Conservation (phyloP, 2,888 invertebrate species). For the Acanthosoma haemorrhoidale region DNA sequence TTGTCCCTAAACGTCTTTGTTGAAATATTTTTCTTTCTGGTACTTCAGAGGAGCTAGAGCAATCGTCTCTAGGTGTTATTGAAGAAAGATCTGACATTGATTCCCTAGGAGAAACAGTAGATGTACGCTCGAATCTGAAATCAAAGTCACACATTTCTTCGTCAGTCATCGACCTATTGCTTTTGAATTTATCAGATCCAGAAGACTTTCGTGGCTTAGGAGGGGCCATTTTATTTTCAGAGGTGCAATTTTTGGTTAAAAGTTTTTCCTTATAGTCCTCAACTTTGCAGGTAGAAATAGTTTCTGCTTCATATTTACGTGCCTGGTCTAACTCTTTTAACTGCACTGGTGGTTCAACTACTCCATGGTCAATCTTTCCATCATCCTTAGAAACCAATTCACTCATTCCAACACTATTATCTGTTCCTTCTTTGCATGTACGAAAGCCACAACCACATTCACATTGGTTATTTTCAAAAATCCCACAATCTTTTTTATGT, state of each 20-base stretch:
- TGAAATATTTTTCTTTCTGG: constrained; percentile 44
- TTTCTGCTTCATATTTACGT: constrained; percentile 36
- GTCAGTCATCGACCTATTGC: constrained; percentile 37
- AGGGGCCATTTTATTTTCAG: constrained; percentile 33
- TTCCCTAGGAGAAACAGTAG: constrained; percentile 32
- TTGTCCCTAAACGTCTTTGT: constrained; percentile 54
- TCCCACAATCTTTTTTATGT: constrained; percentile 39
- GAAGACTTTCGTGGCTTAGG: constrained; percentile 29
- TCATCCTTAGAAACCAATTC: constrained; percentile 30
- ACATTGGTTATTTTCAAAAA: constrained; percentile 40
- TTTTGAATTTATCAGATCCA: constrained; percentile 30
- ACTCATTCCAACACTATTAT: constrained; percentile 28
- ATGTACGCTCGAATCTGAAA: constrained; percentile 36
- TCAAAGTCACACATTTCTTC: constrained; percentile 39
- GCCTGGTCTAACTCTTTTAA: constrained; percentile 36
- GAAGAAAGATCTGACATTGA: constrained; percentile 38
- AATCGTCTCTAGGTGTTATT: constrained; percentile 39
- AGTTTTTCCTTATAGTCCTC: constrained; percentile 39
- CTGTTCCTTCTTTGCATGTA: constrained; percentile 33
- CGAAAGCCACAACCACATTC: constrained; percentile 39
- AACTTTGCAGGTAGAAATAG: constrained; percentile 38
- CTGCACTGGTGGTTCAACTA: constrained; percentile 38
- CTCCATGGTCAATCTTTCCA: constrained; percentile 33
- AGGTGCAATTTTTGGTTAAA: constrained; percentile 17
- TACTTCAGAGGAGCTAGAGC: constrained; percentile 38